phyloP scores from a whole-genome alignment of 2,113 vertebrate species.

The Brachionichthys hirsutus region DNA sequence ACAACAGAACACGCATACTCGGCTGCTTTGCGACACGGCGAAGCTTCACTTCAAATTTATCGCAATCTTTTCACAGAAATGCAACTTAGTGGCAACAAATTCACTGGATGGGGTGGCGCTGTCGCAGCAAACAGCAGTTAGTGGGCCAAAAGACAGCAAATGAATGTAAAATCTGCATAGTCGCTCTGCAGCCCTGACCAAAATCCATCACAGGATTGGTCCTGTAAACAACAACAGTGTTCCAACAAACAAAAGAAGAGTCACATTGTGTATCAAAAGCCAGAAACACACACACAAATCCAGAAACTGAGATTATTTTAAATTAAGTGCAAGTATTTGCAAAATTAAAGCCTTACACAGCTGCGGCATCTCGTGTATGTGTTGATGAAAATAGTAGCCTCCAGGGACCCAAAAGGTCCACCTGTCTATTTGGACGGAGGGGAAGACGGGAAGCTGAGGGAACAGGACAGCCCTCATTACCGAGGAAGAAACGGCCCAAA shows the following conservation, averaged over 20 bases:
- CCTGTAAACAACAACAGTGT: slow-evolving; percentile 55
- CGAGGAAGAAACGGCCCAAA: slow-evolving; percentile 45
- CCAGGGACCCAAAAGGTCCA: slow-evolving; percentile 51
- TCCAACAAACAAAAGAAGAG: slow-evolving; percentile 69
- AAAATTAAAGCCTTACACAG: slow-evolving; percentile 79
- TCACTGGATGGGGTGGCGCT: slow-evolving; percentile 20
- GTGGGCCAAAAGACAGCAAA: slow-evolving; percentile 27
- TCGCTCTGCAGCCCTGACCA: slow-evolving; percentile 56
- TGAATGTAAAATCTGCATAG: slow-evolving; percentile 35
- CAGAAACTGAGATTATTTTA: slow-evolving; percentile 78
- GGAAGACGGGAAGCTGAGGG: slow-evolving; percentile 32
- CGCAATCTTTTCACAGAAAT: slow-evolving; percentile 33
- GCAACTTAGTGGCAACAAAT: slow-evolving; percentile 20
- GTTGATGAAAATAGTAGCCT: slow-evolving; percentile 72
- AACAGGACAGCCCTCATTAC: slow-evolving; percentile 27
- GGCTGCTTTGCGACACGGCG: slow-evolving; percentile 26
- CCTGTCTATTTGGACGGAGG: slow-evolving; percentile 48
- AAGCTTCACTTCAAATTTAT: slow-evolving; percentile 33
- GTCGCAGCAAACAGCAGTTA: slow-evolving; percentile 14
- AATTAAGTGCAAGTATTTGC: slow-evolving; percentile 76
- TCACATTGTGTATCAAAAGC: slow-evolving; percentile 70
- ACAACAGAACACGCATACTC: slow-evolving; percentile 40
- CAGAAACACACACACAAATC: slow-evolving; percentile 74
- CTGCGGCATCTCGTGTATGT: slow-evolving; percentile 57
- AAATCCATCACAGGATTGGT: slow-evolving; percentile 61